phyloP scores from a whole-genome alignment of 2,888 invertebrate genomes.

The Teleogryllus oceanicus region DNA sequence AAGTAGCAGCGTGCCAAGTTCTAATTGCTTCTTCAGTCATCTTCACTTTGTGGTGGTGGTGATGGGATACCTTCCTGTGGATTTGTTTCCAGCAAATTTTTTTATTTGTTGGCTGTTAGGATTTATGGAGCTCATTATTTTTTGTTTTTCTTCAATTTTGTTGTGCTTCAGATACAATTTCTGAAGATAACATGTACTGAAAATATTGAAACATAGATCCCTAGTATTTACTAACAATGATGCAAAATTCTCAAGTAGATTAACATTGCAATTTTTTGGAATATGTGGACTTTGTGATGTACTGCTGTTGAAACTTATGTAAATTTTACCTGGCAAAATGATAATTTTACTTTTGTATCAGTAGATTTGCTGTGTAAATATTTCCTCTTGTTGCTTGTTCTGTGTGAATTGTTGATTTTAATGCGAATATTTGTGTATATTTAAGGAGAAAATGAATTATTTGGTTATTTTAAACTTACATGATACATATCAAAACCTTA shows the following conservation, averaged over 20 bases:
- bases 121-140: not conserved
- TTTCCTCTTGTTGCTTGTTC: constrained; percentile 8
- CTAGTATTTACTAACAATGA: not conserved
- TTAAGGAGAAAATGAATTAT: not conserved
- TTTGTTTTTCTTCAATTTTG: not conserved
- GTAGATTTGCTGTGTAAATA: constrained; percentile 1
- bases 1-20: constrained; percentile 9
- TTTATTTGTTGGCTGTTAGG: not conserved
- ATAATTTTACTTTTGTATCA: not conserved
- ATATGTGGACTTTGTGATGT: not conserved
- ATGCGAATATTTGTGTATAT: not conserved
- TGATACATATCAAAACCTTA: constrained; percentile 2
- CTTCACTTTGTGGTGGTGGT: constrained; percentile 11
- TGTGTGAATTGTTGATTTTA: not conserved
- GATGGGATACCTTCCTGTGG: not conserved
- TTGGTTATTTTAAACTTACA: constrained; percentile 18
- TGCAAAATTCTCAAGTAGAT: not conserved
- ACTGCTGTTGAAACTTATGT: not conserved
- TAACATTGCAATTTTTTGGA: not conserved
- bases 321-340: constrained; percentile 2
- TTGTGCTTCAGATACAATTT: not conserved
- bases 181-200: not conserved
- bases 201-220: not conserved
- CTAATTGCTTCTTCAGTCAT: not conserved
- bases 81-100: not conserved